Evolutionary conservation across 2,888 invertebrate species (phyloP).

Genomic region (Trissolcus japonicus): DNA sequence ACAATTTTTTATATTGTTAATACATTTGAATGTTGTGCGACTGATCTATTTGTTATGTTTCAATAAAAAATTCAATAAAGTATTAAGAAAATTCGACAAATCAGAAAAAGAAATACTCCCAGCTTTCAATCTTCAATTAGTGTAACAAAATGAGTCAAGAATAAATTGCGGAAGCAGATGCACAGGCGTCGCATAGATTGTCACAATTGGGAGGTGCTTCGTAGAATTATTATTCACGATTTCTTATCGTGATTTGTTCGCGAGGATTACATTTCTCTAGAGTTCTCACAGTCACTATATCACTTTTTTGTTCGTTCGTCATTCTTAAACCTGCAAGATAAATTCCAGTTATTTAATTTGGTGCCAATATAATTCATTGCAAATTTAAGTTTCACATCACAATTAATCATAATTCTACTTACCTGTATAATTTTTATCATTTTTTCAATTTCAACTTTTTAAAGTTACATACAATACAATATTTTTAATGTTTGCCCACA

Average conservation of each 20-base stretch:
- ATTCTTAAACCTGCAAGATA: background rate
- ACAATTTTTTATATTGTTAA: background rate
- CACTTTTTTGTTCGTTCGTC: background rate
- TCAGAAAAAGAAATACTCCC: conserved; percentile 51
- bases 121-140: conserved; percentile 50
- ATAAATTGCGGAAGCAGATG: conserved; percentile 62
- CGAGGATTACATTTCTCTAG: background rate
- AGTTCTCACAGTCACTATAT: background rate
- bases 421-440: too few relatives aligned
- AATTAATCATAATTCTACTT: too few relatives aligned
- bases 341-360: background rate
- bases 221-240: conserved; percentile 58
- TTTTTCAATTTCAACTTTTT: too few relatives aligned
- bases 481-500: too few relatives aligned
- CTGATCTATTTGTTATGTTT: background rate
- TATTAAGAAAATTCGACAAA: conserved; percentile 31
- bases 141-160: conserved; percentile 58
- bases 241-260: conserved; percentile 53
- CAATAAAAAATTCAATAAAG: too few relatives aligned
- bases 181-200: conserved; percentile 58
- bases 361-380: too few relatives aligned
- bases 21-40: background rate
- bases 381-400: too few relatives aligned
- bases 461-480: too few relatives aligned
- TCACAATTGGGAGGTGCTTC: conserved; percentile 61